Evolutionary conservation across 2,113 vertebrate genomes (phyloP).

Genomic region (Drymodes brunneopygia): DNA sequence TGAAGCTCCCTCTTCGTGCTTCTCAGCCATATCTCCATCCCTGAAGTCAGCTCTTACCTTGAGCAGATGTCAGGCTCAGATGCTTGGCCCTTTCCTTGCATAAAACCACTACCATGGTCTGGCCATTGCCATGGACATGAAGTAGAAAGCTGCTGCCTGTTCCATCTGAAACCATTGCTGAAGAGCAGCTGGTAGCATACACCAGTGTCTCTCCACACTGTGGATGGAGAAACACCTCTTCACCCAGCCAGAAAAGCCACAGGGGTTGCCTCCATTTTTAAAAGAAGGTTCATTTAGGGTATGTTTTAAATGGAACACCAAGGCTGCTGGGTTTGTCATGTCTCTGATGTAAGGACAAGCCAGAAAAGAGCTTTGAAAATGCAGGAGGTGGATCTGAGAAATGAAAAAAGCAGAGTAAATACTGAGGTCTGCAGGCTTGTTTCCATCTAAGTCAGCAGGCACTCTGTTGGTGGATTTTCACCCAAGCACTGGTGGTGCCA

Average conservation of each 20-base stretch:
- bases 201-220: rapidly evolving
- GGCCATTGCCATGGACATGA: neutral
- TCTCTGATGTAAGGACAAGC: neutral
- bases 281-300: neutral
- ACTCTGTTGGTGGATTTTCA: neutral
- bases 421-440: neutral
- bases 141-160: neutral
- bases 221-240: neutral
- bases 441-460: neutral
- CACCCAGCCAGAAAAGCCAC: neutral
- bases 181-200: neutral
- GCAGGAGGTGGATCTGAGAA: neutral
- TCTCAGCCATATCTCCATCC: neutral
- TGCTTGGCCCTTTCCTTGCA: neutral
- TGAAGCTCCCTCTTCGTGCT: neutral
- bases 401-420: neutral
- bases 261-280: neutral
- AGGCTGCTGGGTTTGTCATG: neutral
- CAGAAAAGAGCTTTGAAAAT: neutral
- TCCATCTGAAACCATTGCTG: neutral
- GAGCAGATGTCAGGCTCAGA: rapidly evolving
- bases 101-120: neutral
- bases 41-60: neutral
- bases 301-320: neutral
- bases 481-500: neutral